phyloP scores from a whole-genome alignment of 1,140 invertebrate species.

The Lordiphosa stackelbergi region DNA sequence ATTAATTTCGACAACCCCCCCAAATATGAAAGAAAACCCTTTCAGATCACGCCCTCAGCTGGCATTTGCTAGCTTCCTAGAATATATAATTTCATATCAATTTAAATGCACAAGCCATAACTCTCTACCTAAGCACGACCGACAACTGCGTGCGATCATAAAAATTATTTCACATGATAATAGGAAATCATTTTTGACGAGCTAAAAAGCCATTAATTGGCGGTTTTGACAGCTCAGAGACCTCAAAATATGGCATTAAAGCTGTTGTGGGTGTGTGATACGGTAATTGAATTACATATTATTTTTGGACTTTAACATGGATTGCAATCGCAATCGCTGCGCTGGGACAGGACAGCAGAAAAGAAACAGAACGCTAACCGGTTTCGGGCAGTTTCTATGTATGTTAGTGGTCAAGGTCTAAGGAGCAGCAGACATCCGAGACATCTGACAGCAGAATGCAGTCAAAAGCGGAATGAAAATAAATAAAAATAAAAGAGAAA shows the following conservation, averaged over 20 bases:
- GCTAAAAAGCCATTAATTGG: constrained; percentile 55
- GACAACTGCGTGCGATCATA: constrained; percentile 39
- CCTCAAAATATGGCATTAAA: constrained; percentile 33
- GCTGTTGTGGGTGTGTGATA: constrained; percentile 49
- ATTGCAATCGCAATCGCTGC: not conserved
- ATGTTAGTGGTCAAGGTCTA: constrained; percentile 77
- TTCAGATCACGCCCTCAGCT: constrained; percentile 26
- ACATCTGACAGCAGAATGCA: constrained; percentile 39
- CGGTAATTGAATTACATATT: constrained; percentile 47
- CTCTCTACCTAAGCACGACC: constrained; percentile 35
- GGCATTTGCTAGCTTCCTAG: constrained; percentile 13
- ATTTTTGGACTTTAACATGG: not conserved
- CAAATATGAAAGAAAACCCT: constrained; percentile 30
- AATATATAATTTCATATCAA: constrained; percentile 48
- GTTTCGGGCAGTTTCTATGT: constrained; percentile 65
- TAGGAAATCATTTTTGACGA: constrained; percentile 39
- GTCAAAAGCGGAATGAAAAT: constrained; percentile 57
- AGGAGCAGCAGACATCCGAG: constrained; percentile 60
- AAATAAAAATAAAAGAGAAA: constrained; percentile 44
- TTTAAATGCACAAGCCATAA: constrained; percentile 51
- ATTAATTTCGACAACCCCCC: constrained; percentile 57
- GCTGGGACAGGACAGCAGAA: constrained; percentile 18
- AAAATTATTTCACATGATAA: constrained; percentile 17
- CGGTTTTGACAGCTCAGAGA: constrained; percentile 44
- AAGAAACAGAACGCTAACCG: constrained; percentile 32